Conservation (phyloP, 2,888 invertebrate genomes). For the Platerodrilus igneus region DNA sequence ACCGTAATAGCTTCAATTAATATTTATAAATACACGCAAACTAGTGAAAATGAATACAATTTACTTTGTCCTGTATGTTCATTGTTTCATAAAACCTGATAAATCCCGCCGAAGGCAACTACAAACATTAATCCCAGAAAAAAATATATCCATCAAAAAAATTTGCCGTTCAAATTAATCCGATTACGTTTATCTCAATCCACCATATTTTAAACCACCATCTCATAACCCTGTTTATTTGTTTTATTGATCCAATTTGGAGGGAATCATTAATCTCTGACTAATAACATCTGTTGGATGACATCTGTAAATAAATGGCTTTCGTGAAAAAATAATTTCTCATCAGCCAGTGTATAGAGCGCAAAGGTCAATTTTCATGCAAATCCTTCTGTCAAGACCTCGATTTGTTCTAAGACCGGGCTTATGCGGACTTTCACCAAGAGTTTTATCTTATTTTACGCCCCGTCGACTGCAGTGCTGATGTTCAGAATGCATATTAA, state of each 20-base stretch:
- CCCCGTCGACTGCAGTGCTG: constrained; percentile 37
- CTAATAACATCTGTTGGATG: constrained; percentile 21
- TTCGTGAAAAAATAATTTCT: constrained; percentile 25
- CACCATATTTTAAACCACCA: constrained; percentile 18
- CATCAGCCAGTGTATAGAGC: constrained; percentile 24
- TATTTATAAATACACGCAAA: too few relatives aligned
- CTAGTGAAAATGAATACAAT: too few relatives aligned
- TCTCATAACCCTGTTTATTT: constrained; percentile 17
- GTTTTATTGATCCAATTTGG: constrained; percentile 13
- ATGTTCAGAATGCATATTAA: constrained; percentile 38
- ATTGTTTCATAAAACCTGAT: too few relatives aligned
- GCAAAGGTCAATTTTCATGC: constrained; percentile 43
- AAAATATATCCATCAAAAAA: too few relatives aligned
- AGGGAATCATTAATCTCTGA: constrained; percentile 19
- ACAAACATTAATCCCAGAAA: too few relatives aligned
- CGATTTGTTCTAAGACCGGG: constrained; percentile 37
- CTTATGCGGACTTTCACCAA: constrained; percentile 27
- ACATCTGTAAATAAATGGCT: constrained; percentile 21
- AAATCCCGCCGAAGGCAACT: too few relatives aligned
- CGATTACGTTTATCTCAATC: constrained; percentile 14
- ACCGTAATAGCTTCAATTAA: too few relatives aligned
- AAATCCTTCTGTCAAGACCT: constrained; percentile 41
- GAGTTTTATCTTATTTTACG: constrained; percentile 41
- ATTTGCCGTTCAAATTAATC: constrained; percentile 20
- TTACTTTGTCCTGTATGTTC: too few relatives aligned